phyloP scores from a whole-genome alignment of 2,888 invertebrate species.

The Pachydiplax longipennis region DNA sequence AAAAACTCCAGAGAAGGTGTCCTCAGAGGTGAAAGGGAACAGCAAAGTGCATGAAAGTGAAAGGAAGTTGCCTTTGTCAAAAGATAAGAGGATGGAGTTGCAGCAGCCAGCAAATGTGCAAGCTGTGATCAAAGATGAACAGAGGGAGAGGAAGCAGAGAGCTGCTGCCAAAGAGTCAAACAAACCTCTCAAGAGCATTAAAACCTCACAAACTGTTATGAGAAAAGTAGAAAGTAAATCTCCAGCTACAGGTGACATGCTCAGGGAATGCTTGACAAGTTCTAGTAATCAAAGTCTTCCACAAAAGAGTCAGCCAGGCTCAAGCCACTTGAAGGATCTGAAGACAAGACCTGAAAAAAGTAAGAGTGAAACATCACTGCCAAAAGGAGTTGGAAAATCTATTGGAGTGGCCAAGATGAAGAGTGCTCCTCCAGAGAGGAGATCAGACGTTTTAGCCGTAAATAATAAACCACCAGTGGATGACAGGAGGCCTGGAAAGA shows the following conservation, averaged over 20 bases:
- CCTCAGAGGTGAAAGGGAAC: neutral
- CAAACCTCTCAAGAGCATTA: neutral
- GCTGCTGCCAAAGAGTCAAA: too few species aligned
- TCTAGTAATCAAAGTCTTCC: neutral
- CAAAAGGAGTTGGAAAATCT: neutral
- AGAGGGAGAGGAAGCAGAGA: neutral
- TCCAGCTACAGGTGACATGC: neutral
- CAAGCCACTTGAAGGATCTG: neutral
- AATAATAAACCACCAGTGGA: neutral
- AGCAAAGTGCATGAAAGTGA: neutral
- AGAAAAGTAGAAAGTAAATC: neutral
- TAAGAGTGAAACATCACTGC: neutral
- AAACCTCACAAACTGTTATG: neutral
- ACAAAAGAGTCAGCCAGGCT: neutral
- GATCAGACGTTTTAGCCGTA: neutral
- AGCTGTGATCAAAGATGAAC: slow-evolving; percentile 33
- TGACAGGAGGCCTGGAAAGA: neutral
- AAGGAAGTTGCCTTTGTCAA: neutral
- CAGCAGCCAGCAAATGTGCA: neutral
- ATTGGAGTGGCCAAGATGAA: neutral
- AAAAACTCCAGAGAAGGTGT: neutral
- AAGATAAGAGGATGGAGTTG: neutral
- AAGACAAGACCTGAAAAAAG: neutral
- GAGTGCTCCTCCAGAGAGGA: neutral
- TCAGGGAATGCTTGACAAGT: neutral